Evolutionary conservation across 1,140 invertebrate species (phyloP).

Genomic region (Linepithema humile): DNA sequence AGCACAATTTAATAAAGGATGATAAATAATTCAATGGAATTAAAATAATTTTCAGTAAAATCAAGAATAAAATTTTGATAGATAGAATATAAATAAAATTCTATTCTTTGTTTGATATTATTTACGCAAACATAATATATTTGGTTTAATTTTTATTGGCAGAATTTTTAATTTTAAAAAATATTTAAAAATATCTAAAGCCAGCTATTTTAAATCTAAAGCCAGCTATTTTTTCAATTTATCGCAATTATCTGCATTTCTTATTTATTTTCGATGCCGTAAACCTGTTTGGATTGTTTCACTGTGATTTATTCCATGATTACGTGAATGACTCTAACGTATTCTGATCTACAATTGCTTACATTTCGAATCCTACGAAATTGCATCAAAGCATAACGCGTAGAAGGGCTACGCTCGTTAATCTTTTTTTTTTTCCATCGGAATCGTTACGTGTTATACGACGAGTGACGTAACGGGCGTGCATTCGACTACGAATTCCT

Average conservation of each 20-base stretch:
- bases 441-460: conserved; percentile 11
- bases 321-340: conserved; percentile 1
- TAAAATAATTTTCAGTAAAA: too few relatives aligned
- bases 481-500: not conserved
- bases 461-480: conserved; percentile 21
- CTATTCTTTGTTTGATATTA: too few relatives aligned
- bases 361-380: not conserved
- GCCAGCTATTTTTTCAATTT: not conserved
- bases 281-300: conserved; percentile 4
- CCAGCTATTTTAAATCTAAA: conserved; percentile 5
- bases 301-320: not conserved
- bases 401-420: not conserved
- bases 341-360: not conserved
- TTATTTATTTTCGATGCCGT: too few relatives aligned
- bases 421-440: not conserved
- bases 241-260: not conserved
- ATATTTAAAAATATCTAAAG: not conserved
- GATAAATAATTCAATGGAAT: too few relatives aligned
- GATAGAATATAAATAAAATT: too few relatives aligned
- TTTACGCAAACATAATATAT: too few relatives aligned
- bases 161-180: not conserved
- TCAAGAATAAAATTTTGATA: too few relatives aligned
- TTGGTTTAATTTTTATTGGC: too few relatives aligned
- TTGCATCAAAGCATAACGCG: not conserved
- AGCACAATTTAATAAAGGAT: too few relatives aligned